Evolutionary conservation across 2,888 invertebrate species (phyloP), one percentile per base, ranked within the genome.

Genomic region (Drosophila rellima): DNA sequence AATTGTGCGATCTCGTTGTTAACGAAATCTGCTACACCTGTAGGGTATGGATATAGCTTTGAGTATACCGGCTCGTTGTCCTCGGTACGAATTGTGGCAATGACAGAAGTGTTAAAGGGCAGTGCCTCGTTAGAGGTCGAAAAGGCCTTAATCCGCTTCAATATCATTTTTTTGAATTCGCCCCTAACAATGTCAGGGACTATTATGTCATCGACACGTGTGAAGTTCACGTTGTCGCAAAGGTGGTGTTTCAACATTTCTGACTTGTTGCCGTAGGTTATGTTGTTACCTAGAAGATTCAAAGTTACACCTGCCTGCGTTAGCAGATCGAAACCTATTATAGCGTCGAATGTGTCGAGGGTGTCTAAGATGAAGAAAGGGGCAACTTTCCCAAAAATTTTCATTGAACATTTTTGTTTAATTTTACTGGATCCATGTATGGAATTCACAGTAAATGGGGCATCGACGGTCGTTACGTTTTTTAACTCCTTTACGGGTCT

Each of bases 391-490:
- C 48, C 33, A 33, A 50, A 50, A 50, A 35, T 35, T 3, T 7
- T 20, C 48, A 50, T 50, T 33, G 13, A 13, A 20, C 50, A 51
- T 35, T 51, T 37, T 15, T 51, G 50, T n/a, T 15, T 20, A 2
- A 47, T 26, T 23, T 47, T 35, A 20, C 26, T 57, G 13, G 45
- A 45, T 2, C 57, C 29, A 26, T 57, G 57, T 8, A 57, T 39
- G 23, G 47, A 57, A n/a, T 29, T 47, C 11, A 56, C 35, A 18
- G 33, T 56, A 35, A 56, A 56, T 17, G 20, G 56, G 11, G 23
- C 11, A 11, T 37, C 45, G 23, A 45, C 56, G 3, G 33, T 2
- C 6, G 6, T 7, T 20, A 33, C 20, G 11, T 33, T 17, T 35
- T 18, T 18, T 15, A 50, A 18, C 18, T 33, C 35, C 33, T 18